Base-by-base conservation (phyloP, 1,140 invertebrate species). In the Pseudomyrmex gracilis region DNA sequence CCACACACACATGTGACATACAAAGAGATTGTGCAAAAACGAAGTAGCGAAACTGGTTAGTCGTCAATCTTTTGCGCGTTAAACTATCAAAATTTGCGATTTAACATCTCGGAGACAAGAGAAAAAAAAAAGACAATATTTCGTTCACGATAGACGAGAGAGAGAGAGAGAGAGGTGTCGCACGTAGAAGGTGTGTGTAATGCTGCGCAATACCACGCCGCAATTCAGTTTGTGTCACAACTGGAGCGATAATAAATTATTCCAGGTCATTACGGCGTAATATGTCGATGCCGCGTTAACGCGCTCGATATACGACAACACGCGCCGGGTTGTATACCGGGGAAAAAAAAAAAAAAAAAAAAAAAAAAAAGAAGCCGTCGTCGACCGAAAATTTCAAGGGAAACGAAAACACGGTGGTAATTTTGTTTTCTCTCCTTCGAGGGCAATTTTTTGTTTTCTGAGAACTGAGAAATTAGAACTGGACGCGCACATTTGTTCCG, bases 181-280 rank as follows among this genome's bases (percentile, higher is more conserved):
- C 34, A 13, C n/a, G 9, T 10, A n/a, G n/a, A 83, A 63, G 34
- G 47, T 64, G 71, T 63, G 71, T 78, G 55, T n/a, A 43, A 58
- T 60, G 47, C 51, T 84, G 68, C 73, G 68, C 53, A 87, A 86
- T 84, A 74, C 47, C 57, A 55, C 58, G 10, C 20, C n/a, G 22
- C 51, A 55, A 34, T 51, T 51, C 13, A 51, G 20, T 57, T 57
- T 51, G 74, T 63, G 57, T 61, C 70, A 58, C 49, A 86, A 86
- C 58, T 66, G 78, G 73, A 85, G 74, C 85, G 73, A 58, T 60
- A 74, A 74, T 89, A 85, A 89, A 89, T 89, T 89, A 89, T 88
- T 88, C 88, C 87, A 82, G 88, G 87, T 89, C 87, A 88, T 88
- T 84, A 86, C 74, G 84, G 66, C 70, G 82, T 84, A 82, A 89